phyloP scores from a whole-genome alignment of 2,888 invertebrate genomes.

The Oegoconia quadripuncta region DNA sequence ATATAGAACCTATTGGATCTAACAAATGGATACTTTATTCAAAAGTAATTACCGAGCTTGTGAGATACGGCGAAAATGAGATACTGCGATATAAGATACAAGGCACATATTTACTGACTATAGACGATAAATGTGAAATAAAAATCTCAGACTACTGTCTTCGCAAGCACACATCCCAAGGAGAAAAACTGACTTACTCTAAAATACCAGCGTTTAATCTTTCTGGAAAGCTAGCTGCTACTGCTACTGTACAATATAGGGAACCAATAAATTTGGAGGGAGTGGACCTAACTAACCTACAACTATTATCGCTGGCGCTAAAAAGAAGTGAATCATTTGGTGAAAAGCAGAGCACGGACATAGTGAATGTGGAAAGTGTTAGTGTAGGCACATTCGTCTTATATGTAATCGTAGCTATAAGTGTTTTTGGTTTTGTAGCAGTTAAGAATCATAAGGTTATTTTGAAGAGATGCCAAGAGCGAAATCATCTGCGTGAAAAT shows the following conservation, averaged over 20 bases:
- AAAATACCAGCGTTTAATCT: background rate
- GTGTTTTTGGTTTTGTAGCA: background rate
- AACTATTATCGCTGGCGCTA: background rate
- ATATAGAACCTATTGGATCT: background rate
- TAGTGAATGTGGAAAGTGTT: constrained; percentile 1
- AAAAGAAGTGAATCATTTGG: background rate
- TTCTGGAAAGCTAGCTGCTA: background rate
- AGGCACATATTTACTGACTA: background rate
- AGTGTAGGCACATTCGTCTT: background rate
- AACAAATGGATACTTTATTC: constrained; percentile 1
- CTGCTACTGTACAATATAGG: background rate
- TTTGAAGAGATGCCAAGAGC: background rate
- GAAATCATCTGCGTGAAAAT: background rate
- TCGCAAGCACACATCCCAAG: background rate
- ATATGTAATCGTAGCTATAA: background rate
- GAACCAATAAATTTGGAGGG: background rate
- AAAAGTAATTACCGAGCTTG: background rate
- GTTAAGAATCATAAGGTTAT: no score
- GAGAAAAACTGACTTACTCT: background rate
- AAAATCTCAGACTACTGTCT: background rate
- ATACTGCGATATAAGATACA: background rate
- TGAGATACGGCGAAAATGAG: background rate
- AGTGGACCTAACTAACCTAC: background rate
- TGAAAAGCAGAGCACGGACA: background rate
- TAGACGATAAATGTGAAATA: background rate